Evolutionary conservation across 1,140 invertebrate species (phyloP).

Genomic region (Ridgeia piscesae): DNA sequence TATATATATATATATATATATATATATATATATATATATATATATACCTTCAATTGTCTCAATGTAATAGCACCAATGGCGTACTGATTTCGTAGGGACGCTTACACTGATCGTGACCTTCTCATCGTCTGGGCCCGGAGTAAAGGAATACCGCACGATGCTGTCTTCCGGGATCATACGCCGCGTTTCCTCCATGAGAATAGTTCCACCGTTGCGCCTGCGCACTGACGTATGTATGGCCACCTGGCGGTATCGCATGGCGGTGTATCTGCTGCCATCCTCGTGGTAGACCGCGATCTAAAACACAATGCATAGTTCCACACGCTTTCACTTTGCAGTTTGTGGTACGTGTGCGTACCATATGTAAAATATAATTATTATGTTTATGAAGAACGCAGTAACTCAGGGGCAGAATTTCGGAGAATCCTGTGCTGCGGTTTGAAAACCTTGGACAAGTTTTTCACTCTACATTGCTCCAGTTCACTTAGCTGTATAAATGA

Average conservation of each 20-base stretch:
- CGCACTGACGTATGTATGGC: not conserved
- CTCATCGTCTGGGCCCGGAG: not conserved
- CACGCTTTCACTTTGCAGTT: not conserved
- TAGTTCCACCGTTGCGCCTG: not conserved
- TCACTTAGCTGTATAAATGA: too few relatives aligned
- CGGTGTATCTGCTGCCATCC: not conserved
- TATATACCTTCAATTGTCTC: too few relatives aligned
- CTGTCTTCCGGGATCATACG: not conserved
- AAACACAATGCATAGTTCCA: not conserved
- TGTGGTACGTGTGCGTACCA: not conserved
- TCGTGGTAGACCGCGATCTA: not conserved
- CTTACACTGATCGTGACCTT: not conserved
- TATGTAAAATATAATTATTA: too few relatives aligned
- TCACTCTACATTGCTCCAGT: too few relatives aligned
- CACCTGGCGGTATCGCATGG: not conserved
- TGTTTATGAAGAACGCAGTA: too few relatives aligned
- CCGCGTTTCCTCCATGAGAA: not conserved
- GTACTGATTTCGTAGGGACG: not conserved
- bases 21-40: too few relatives aligned
- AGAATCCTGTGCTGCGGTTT: too few relatives aligned
- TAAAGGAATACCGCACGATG: conserved; percentile 8
- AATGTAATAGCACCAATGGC: not conserved
- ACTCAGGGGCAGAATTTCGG: too few relatives aligned
- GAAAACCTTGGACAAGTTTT: too few relatives aligned
- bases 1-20: too few relatives aligned